Base-by-base conservation (phyloP, 2,113 vertebrate genomes). In the Paraplagusia blochii region DNA sequence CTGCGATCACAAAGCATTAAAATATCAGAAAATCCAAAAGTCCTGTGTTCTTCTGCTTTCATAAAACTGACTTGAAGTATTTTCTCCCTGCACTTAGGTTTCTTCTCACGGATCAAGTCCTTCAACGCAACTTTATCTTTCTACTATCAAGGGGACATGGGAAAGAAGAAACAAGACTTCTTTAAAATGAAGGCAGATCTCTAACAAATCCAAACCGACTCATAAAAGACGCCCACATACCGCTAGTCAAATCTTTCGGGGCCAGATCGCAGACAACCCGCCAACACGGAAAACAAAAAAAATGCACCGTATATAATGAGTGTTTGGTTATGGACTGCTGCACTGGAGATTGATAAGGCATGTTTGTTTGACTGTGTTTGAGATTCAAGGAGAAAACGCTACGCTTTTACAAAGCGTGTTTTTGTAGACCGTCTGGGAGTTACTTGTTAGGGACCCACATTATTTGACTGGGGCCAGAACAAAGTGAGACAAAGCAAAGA, bases 401-500 rank as follows among this genome's bases (percentile, higher is more conserved):
- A 63, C 59, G 68, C 49, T 56, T 81, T 76, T 76, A 79, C 79
- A 57, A 52, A 49, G 47, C 55, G 66, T 85, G 80, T 72, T 83
- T 29, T 62, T 81, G 52, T 66, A 79, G 84, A 86, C 86, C 83
- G 65, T 70, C 63, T 58, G 63, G 61, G 66, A 85, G 82, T 77
- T 54, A 61, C 52, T 80, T 87, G 76, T 86, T 77, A 69, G 58
- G 61, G 52, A 19, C 79, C 77, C 74, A 63, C 77, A 60, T 53
- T 68, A 72, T 71, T 82, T 57, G 70, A 68, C 34, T 77, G 38
- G 67, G 58, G 55, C 73, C 74, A 79, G 72, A 87, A 87, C 54
- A 81, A 83, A 86, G 79, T 63, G 67, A 88, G 82, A 87, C 79
- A 87, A 85, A 85, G 83, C 82, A 76, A 72, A 68, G 80, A 72